These are phyloP conservation scores for Excalfactoria chinensis DNA, from an alignment of 2,113 vertebrate genomes.

Conservation along the genomic window DNA sequence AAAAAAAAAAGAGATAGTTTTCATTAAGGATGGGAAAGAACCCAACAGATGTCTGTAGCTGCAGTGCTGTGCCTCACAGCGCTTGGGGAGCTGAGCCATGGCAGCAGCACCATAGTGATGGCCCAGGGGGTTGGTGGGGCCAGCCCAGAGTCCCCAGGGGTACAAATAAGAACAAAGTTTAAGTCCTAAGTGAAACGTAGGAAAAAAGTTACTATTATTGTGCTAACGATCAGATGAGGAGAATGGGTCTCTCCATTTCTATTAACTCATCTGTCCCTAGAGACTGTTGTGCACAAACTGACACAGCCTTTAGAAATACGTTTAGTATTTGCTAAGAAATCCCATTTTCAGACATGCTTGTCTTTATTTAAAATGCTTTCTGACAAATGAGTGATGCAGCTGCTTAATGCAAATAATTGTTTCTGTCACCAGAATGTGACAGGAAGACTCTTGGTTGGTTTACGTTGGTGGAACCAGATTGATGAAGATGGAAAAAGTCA, in stretches of 20 bases:
- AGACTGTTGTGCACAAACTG: background rate
- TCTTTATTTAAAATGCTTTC: background rate
- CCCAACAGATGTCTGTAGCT: background rate
- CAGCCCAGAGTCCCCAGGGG: background rate
- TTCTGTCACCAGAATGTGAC: constrained; percentile 83
- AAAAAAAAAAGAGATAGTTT: background rate
- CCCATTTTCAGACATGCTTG: background rate
- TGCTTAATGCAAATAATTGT: constrained; percentile 34
- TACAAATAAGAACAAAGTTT: background rate
- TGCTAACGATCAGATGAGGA: background rate
- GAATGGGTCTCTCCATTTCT: background rate
- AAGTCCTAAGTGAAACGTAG: background rate
- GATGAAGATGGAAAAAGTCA: constrained; percentile 90
- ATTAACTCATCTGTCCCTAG: background rate
- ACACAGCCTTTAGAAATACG: background rate
- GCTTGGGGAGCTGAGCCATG: background rate
- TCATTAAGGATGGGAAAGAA: background rate
- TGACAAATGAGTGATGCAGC: background rate
- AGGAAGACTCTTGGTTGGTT: constrained; percentile 86
- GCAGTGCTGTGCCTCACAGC: background rate
- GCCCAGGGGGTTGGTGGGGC: background rate
- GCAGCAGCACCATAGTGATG: accelerated
- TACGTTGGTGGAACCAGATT: constrained; percentile 92
- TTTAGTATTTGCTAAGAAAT: background rate
- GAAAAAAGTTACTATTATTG: background rate